phyloP scores from a whole-genome alignment of 2,888 invertebrate species.

The Ectemnius continuus region DNA sequence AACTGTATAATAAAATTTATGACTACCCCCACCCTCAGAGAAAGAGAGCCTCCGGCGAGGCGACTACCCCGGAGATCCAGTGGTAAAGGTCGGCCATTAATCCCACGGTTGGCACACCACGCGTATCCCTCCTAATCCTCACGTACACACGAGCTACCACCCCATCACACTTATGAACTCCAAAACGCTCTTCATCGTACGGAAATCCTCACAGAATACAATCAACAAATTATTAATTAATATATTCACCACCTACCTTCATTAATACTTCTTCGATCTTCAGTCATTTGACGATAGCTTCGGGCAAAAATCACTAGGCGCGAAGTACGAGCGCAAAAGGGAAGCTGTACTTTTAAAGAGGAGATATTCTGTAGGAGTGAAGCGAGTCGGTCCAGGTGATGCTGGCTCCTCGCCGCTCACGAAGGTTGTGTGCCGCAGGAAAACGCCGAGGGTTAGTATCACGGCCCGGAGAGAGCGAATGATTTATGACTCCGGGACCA shows the following conservation, averaged over 20 bases:
- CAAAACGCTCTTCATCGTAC: no score
- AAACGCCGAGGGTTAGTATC: slow-evolving; percentile 70
- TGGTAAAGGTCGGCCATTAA: slow-evolving; percentile 69
- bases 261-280: no score
- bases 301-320: neutral
- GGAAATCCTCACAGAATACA: no score
- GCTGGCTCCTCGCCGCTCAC: slow-evolving; percentile 70
- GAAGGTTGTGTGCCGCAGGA: slow-evolving; percentile 66
- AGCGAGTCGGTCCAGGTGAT: slow-evolving; percentile 70
- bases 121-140: slow-evolving; percentile 5
- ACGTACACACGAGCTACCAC: neutral
- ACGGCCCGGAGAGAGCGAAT: slow-evolving; percentile 76
- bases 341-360: neutral
- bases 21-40: slow-evolving; percentile 61
- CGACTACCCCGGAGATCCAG: slow-evolving; percentile 50
- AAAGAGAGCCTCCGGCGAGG: no score
- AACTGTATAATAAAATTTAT: slow-evolving; percentile 81
- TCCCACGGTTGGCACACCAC: slow-evolving; percentile 62
- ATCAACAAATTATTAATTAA: no score
- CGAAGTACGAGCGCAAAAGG: neutral
- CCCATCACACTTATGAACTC: no score
- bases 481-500: slow-evolving; percentile 76
- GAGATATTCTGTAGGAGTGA: slow-evolving; percentile 22
- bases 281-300: no score
- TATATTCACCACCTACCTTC: no score